Evolutionary conservation across 2,113 vertebrate genomes (phyloP), one percentile per base, ranked within the genome.

Genomic region (Dasypus novemcinctus): DNA sequence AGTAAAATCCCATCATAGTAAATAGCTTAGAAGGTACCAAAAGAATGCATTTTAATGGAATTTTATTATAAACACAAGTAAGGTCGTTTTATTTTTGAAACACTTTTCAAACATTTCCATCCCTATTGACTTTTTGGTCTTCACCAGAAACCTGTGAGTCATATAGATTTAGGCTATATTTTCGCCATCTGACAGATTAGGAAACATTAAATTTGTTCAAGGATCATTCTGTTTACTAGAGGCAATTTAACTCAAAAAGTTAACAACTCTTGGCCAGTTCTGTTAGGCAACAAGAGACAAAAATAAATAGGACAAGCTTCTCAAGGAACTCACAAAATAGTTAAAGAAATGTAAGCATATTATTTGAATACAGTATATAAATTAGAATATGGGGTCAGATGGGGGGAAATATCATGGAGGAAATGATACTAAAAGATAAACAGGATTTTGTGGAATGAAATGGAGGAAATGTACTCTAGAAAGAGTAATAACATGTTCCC

Each of bases 391-490:
- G 29, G 52, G 17, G 29, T 87, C 41, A 91, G 46, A 0, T 78
- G 52, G 29, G 83, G 23, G 80, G 25, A 87, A 79, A 46, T 57
- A 92, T 49, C 63, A 72, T 31, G 92, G 46, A 83, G 20, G 12
- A 83, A 94, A 87, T 91, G 43, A 92, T 38, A 57, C 14, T 91
- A 64, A 83, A 78, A 94, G 49, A 88, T 57, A 72, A 81, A 76
- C 14, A 91, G 23, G 69, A 82, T 76, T 78, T 83, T 25, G 36
- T 31, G 15, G n/a, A 27, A 82, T 91, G n/a, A 83, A 81, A 25
- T 63, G 36, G 23, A 87, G 52, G 31, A 87, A 87, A 91, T 36
- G 29, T 59, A 79, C 18, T 94, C 64, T 84, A 94, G 20, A 88
- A 87, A 71, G 59, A 64, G 54, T 31, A 75, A 68, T 91, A 38